phyloP scores from a whole-genome alignment of 2,113 vertebrate genomes.

The Osmerus mordax region DNA sequence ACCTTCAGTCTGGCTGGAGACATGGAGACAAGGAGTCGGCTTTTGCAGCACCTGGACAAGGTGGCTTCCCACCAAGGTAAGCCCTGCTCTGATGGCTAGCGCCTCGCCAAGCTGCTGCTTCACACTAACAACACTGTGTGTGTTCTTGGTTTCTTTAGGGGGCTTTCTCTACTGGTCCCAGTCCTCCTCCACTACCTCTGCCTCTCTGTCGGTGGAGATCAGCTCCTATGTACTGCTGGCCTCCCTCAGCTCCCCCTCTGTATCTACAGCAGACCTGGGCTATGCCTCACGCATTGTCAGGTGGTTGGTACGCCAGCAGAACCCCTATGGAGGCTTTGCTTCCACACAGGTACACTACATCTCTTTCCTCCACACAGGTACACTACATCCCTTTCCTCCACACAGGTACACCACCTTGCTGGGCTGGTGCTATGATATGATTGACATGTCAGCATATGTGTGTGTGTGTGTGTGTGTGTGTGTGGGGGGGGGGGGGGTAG shows the following conservation, averaged over 20 bases:
- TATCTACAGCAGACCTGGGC: conserved; percentile 53
- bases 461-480: too few species aligned
- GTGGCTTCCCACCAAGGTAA: conserved; percentile 41
- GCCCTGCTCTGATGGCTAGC: not conserved
- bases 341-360: conserved; percentile 69
- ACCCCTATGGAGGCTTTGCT: conserved; percentile 73
- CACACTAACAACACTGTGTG: not conserved
- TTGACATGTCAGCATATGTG: too few species aligned
- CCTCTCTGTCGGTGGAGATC: conserved; percentile 63
- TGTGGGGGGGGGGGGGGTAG: conserved; percentile 39
- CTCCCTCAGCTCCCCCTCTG: conserved; percentile 43
- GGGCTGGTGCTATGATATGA: too few species aligned
- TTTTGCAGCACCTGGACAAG: conserved; percentile 51
- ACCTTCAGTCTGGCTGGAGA: conserved; percentile 80
- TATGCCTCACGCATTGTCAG: conserved; percentile 60
- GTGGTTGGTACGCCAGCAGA: conserved; percentile 73
- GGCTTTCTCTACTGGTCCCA: conserved; percentile 37
- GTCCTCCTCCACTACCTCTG: conserved; percentile 21
- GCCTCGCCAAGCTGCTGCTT: too few species aligned
- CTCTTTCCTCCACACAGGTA: too few species aligned
- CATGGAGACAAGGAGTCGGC: conserved; percentile 48
- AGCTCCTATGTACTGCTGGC: conserved; percentile 65
- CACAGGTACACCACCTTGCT: too few species aligned
- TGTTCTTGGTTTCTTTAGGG: conserved; percentile 5
- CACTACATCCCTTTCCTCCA: too few species aligned